Percentiles rank a stretch among this genome's conserved stretches.
These are phyloP conservation scores for Taxidea taxus DNA, from an alignment of 2,113 vertebrate genomes.

Conservation along the genomic window DNA sequence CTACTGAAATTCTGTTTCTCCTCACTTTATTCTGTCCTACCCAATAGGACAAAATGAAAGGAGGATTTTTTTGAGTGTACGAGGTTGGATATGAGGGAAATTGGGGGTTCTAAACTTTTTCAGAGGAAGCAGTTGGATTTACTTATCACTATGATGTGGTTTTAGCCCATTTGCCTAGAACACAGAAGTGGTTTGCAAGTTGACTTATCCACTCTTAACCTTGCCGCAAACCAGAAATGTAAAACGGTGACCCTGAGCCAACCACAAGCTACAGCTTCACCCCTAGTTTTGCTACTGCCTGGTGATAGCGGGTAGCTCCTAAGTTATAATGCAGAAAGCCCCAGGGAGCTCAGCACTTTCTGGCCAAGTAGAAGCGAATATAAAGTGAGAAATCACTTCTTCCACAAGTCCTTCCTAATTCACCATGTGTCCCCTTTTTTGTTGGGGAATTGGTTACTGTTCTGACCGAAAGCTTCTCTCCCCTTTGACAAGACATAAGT, in stretches of 20 bases:
- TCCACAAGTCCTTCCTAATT: not conserved
- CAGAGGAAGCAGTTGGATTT: not conserved
- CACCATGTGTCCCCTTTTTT: not conserved
- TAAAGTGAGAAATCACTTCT: not conserved
- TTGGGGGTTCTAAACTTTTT: not conserved
- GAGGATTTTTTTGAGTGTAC: not conserved
- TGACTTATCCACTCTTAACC: constrained; percentile 17
- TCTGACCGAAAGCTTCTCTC: not conserved
- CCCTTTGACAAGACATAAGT: not conserved
- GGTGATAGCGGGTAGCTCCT: not conserved
- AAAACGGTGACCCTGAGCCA: constrained; percentile 61
- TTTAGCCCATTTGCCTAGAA: constrained; percentile 15
- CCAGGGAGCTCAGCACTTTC: not conserved
- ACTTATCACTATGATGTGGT: not conserved
- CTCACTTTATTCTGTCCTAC: not conserved
- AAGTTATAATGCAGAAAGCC: not conserved
- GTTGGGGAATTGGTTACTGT: not conserved
- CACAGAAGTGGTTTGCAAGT: not conserved
- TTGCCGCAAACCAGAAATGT: constrained; percentile 15
- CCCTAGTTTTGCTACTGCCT: not conserved
- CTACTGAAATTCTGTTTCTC: not conserved
- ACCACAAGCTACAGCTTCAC: not conserved
- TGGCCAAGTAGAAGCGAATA: not conserved
- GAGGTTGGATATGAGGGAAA: not conserved
- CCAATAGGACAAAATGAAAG: not conserved